Evolutionary conservation across 1,140 invertebrate species (phyloP), one percentile per base, ranked within the genome.

Genomic region (Drosophila nannoptera): DNA sequence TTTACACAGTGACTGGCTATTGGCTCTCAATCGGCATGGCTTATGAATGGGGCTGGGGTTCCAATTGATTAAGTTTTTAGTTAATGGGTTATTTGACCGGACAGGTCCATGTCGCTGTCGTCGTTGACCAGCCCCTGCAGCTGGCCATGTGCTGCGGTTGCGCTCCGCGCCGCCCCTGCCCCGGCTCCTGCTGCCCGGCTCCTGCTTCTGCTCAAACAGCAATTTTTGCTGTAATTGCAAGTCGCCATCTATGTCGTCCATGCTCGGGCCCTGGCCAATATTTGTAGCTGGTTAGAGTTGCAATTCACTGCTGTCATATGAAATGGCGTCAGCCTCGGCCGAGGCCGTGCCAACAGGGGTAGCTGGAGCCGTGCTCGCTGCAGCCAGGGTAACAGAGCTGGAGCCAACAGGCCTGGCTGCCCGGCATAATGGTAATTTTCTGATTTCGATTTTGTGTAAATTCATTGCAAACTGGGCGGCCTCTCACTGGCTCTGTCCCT

Each of bases 11-110:
- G 42, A 22, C 22, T 22, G 11, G 9, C 35, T 46, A 64, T 53
- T 50, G 49, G n/a, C 31, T 8, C 32, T 59, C 33, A 32, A 56
- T 67, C 55, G 69, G 65, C 65, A 69, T n/a, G 62, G 64, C 45
- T 54, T 67, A 71, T 71, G 63, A 59, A 71, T 54, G 49, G 36
- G 55, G 16, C 36, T 84, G 67, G 43, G 76, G 80, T 86, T 84
- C 81, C 80, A 84, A 84, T 84, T 84, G 80, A 84, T 84, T 84
- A 84, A 84, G 80, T 84, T 86, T 86, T 86, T 86, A 86, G 81
- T 84, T 84, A 84, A 84, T 84, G 81, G 80, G 80, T 84, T 84
- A 84, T 84, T 80, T 84, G 76, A 84, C 62, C 66, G 46, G 40
- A 7, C 50, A 36, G 33, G 42, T 52, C 48, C 45, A 55, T 56